Evolutionary conservation across 2,888 invertebrate genomes (phyloP), one percentile per base, ranked within the genome.

Genomic region (Dryobota labecula): DNA sequence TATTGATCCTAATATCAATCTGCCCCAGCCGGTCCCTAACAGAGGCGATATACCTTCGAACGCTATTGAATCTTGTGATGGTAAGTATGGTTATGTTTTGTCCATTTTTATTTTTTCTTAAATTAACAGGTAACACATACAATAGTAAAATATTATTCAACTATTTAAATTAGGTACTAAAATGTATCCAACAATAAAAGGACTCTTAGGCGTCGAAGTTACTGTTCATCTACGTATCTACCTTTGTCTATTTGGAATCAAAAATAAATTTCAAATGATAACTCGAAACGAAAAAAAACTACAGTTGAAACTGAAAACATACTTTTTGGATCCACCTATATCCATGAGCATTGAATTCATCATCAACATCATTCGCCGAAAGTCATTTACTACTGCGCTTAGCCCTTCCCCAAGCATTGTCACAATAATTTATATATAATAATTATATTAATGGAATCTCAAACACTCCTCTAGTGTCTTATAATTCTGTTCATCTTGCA

Each of bases 41-140:
- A 90, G 95, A 82, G 95, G 95, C 33, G 95, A 96, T 81, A 95
- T 95, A 69, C 95, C 95, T 7, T 92, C 94, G 0, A 92, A 87
- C 75, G 94, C 91, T 43, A 93, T 96, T 71, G 95, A 95, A 80
- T 92, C 94, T 75, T 96, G 95, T 86, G 95, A 96, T 87, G 95
- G 95, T 95, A 87, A 90, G 5, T 18, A 4, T 30, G 2, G 7
- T 49, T 49, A 49, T n/a, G 2, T 8, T 30, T 30, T 15, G 15
- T 60, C 11, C 5, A 27, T 7, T 13, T 13, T 38, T 33, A 30
- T 6, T 54, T 30, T 20, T 20, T 20, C 5, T 30, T 24, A 18
- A 27, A 27, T 49, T 27, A 60, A 5, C 60, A 27, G 5, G 13
- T 30, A 13, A 20, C 13, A 20, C 13, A 20, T 13, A 27, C 13